Evolutionary conservation across 2,888 invertebrate genomes (phyloP), one percentile per base, ranked within the genome.

Genomic region (Cecidostiba fungosa): DNA sequence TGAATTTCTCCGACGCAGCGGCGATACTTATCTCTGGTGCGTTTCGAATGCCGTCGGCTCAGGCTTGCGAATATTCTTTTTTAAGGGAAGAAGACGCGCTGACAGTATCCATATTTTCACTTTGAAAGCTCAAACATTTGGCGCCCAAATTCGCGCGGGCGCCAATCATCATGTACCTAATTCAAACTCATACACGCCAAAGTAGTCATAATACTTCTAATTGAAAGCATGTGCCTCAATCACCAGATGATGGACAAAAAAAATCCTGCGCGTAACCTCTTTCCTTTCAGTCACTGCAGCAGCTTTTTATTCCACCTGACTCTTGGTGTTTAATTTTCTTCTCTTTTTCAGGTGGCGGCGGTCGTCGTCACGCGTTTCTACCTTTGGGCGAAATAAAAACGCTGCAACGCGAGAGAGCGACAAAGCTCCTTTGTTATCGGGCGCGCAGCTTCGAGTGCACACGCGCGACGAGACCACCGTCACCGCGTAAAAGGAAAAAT

Each of bases 41-140:
- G n/a, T 62, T 19, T 26, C 59, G 23, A 59, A 72, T 77, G n/a
- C n/a, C n/a, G n/a, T n/a, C n/a, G n/a, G 59, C 72, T 16, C 47
- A 12, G 43, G 36, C 12, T 66, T 26, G 73, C 81, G 79, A 43
- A 62, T 47, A 47, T 12, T 43, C 4, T 82, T 73, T 12, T 43
- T 43, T 12, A 1, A 8, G 43, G n/a, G n/a, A n/a, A n/a, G 1
- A 1, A 43, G 43, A 23, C n/a, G 47, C n/a, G 43, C 43, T 12
- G 16, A 23, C 85, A 62, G 82, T 43, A 79, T 77, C 81, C 80
- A 85, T 86, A 73, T n/a, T n/a, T n/a, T n/a, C 77, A 87, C 82
- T 87, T 87, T 86, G 85, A 79, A 90, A 91, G 89, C 89, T 89
- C 89, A 91, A 92, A 91, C 91, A 92, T 92, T 93, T 91, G 90